Base-by-base conservation (phyloP, 35 echinoderm and acorn worm species). In the Apostichopus japonicus region DNA sequence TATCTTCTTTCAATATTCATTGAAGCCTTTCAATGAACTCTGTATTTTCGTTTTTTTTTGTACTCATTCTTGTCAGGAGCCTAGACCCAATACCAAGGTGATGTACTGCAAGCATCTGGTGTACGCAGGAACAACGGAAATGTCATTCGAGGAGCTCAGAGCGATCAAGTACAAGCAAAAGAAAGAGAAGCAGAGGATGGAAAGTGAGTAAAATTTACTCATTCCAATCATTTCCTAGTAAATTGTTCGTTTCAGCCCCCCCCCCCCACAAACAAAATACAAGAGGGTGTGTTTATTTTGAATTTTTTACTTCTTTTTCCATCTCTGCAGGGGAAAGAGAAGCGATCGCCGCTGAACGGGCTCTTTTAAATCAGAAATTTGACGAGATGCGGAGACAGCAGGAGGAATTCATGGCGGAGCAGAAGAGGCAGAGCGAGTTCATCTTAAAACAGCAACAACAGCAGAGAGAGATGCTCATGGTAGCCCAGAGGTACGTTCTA, bases 81-180 rank as follows among this genome's bases (percentile, higher is more conserved):
- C 86, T 21, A 89, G 72, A n/a, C 86, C 86, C 57, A 97, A 97
- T 22, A 95, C 93, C 5, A 92, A 92, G 90, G 94, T 92, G 23
- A 95, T 95, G 96, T 98, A 98, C 54, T 95, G 94, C 79, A 98
- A 98, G 86, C 94, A 98, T 89, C 94, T 98, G 1, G 93, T 98
- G 24, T 98, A 98, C 75, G 94, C 82, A 73, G 96, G 96, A 14
- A 91, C 94, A 1, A 89, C 72, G 16, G 96, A 98, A 87, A 98
- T 98, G 96, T 98, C 96, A 16, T 86, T 98, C 72, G 96, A 98
- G 73, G 96, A 98, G 59, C 84, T 98, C 7, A 73, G 96, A 77
- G 94, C 94, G 5, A 94, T 98, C 80, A 95, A 86, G 67, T 76
- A 94, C 91, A 94, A 75, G 11, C 90, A 82, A 9, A 98, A 92